Evolutionary conservation across 2,888 invertebrate genomes (phyloP), one percentile per base, ranked within the genome.

Genomic region (Microdon myrmicae): DNA sequence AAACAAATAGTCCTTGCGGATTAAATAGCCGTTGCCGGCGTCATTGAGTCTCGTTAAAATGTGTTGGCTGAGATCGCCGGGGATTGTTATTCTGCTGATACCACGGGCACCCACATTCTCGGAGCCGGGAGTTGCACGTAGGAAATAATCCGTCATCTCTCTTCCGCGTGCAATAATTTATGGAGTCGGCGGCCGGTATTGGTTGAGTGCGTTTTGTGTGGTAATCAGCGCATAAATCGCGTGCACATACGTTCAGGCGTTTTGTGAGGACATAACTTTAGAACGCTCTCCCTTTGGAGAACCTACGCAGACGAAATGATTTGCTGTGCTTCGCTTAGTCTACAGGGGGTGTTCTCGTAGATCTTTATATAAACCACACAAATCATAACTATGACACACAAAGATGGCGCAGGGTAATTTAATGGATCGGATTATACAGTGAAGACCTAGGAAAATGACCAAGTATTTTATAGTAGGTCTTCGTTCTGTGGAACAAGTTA

Each of bases 151-250:
- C 58, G 58, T 64, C 64, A 58, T 64, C 58, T 64, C 56, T 64
- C 51, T 64, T 64, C 64, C 64, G 64, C 58, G 64, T 64, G 64
- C 47, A 58, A 64, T 64, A 64, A 64, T 64, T 64, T 58, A 58
- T 38, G 19, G 32, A 25, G 31, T 20, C 14, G 22, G 38, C 17
- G 14, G 10, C 10, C 17, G 31, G 32, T 22, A 32, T 19, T 45
- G 44, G 16, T 9, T 29, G 23, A 25, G 37, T 19, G 38, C 43
- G 48, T 58, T 58, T 58, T 64, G 58, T 64, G 64, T 58, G 58
- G 64, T 38, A 64, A 64, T 64, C 64, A 51, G 58, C 41, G 64
- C 51, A 58, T 58, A 58, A 53, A 58, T 64, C 58, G 58, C 58
- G 8, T 43, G 20, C 51, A 47, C 49, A 56, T 56, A 56, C 49